Conservation (phyloP, 2,888 invertebrate genomes). For the Malacosoma neustria region DNA sequence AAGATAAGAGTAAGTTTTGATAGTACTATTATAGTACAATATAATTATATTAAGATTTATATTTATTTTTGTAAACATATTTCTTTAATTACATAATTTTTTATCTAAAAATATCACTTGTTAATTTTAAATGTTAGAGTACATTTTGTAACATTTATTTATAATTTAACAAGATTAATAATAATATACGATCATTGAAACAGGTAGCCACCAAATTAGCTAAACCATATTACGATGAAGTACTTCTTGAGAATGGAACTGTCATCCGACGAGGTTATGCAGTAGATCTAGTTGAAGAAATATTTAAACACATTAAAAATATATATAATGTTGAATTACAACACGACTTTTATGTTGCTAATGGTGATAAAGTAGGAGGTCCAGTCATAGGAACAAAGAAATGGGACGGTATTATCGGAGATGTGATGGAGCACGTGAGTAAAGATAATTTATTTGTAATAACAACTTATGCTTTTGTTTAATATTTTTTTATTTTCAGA, state of each 20-base stretch:
- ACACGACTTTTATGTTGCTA: slow-evolving; percentile 79
- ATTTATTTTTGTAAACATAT: too few relatives aligned
- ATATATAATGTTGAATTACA: slow-evolving; percentile 48
- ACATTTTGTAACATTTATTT: too few relatives aligned
- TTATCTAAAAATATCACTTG: too few relatives aligned
- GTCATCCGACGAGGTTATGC: slow-evolving; percentile 85
- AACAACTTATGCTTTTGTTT: too few relatives aligned
- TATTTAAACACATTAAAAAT: slow-evolving; percentile 62
- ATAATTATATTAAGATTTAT: too few relatives aligned
- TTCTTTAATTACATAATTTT: too few relatives aligned
- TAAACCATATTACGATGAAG: slow-evolving; percentile 41
- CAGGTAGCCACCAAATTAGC: slow-evolving; percentile 73
- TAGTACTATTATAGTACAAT: too few relatives aligned
- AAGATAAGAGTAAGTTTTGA: slow-evolving; percentile 77
- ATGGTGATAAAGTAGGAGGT: slow-evolving; percentile 79
- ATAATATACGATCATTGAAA: too few relatives aligned
- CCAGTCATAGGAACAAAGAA: slow-evolving; percentile 78
- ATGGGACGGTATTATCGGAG: slow-evolving; percentile 85
- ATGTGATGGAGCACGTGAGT: slow-evolving; percentile 82
- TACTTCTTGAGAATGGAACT: slow-evolving; percentile 27
- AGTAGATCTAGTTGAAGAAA: slow-evolving; percentile 87
- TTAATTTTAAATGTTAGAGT: too few relatives aligned
- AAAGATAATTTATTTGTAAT: too few relatives aligned
- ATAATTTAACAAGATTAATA: too few relatives aligned
- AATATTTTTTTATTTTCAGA: slow-evolving; percentile 77